Evolutionary conservation across 2,113 vertebrate genomes (phyloP), one percentile per base, ranked within the genome.

Genomic region (Ascaphus truei): DNA sequence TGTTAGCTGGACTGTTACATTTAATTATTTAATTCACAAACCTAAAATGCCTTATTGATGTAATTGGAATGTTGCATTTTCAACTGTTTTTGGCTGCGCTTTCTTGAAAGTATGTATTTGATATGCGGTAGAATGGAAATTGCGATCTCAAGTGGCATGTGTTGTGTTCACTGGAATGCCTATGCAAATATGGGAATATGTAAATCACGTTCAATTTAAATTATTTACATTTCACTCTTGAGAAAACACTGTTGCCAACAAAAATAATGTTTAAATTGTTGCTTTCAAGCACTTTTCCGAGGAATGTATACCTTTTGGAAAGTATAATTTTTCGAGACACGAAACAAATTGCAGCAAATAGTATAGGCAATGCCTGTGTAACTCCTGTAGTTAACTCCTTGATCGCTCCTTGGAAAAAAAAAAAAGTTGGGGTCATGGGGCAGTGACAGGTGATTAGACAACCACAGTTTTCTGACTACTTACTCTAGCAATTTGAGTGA

Each of bases 121-220:
- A 30, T 41, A 50, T 50, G 9, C 55, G 37, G 7, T 61, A 60
- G 47, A 71, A 61, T 61, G 67, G 41, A 71, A 60, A 61, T 52
- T 66, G 50, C 36, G 31, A 56, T 66, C 63, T 66, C 63, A 66
- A 55, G 50, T 66, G 37, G 50, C 63, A 11, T 41, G 20, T 31
- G 47, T 13, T 23, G 45, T 29, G 57, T 52, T 50, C 7, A 3
- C 23, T 61, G 45, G 33, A 71, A 71, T 71, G 56, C 15, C 57
- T 61, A 61, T 71, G 57, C 57, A 60, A 52, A 71, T 71, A 71
- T 29, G 16, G 7, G 29, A 55, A 37, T 68, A 68, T 71, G 57
- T 71, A 71, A 71, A 71, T 71, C 57, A 39, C 18, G 41, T 71
- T 61, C 58, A 33, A 52, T 60, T 61, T 52, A 61, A 27, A 29